Evolutionary conservation across 2,113 vertebrate genomes (phyloP).

Genomic region (Hemibagrus wyckioides): DNA sequence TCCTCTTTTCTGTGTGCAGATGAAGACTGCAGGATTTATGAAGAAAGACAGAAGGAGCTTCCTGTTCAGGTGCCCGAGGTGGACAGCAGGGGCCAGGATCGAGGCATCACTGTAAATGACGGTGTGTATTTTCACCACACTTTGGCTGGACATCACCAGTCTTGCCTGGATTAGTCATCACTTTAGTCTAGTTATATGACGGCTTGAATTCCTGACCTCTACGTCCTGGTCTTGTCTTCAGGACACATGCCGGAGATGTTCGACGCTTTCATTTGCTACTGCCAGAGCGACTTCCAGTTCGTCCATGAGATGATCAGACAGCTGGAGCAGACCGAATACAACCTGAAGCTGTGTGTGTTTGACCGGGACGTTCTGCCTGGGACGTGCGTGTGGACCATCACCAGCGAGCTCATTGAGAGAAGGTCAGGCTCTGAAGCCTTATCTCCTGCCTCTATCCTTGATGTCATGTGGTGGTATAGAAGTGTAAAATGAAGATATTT

Average conservation of each 20-base stretch:
- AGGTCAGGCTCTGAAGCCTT: constrained; percentile 57
- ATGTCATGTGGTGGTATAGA: neutral
- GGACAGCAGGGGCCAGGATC: constrained; percentile 81
- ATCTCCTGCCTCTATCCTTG: neutral
- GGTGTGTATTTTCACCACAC: constrained; percentile 30
- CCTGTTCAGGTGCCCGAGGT: constrained; percentile 86
- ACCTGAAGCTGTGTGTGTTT: constrained; percentile 91
- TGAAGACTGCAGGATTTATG: constrained; percentile 82
- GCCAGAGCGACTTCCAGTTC: constrained; percentile 86
- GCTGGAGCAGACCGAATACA: constrained; percentile 85
- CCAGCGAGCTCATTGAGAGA: constrained; percentile 92
- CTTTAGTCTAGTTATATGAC: neutral
- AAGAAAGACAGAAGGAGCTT: constrained; percentile 69
- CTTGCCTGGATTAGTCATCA: neutral
- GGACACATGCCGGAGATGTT: constrained; percentile 82
- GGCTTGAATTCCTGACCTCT: neutral
- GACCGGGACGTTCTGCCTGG: constrained; percentile 95
- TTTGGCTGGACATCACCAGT: neutral
- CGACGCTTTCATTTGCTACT: constrained; percentile 98
- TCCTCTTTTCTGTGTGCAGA: constrained; percentile 66
- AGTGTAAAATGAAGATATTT: neutral
- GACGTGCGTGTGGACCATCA: constrained; percentile 92
- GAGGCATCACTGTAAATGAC: constrained; percentile 83
- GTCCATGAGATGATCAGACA: constrained; percentile 94
- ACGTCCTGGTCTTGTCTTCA: constrained; percentile 54